These are phyloP conservation scores for Drosophila eohydei DNA, from an alignment of 2,888 invertebrate genomes.

Conservation along the genomic window DNA sequence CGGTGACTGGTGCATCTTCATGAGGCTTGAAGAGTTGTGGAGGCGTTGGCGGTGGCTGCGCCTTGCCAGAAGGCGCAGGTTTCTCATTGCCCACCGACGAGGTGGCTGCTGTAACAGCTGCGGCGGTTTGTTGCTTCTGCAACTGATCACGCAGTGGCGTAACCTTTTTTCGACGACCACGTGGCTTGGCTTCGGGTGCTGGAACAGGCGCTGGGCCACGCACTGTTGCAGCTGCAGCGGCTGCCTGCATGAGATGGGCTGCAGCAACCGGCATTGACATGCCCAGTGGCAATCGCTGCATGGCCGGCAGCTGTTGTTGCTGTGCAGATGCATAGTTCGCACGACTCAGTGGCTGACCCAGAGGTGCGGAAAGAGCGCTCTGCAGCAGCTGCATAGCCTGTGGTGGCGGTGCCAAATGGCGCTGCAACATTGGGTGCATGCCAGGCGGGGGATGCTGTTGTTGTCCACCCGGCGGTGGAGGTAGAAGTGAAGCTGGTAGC, in stretches of 20 bases:
- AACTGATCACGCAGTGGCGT: constrained; percentile 84
- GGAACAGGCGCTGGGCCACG: constrained; percentile 42
- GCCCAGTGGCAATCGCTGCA: constrained; percentile 64
- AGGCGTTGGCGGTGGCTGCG: constrained; percentile 79
- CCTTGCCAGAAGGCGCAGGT: constrained; percentile 29
- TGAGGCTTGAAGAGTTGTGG: constrained; percentile 86
- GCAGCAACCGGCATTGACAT: constrained; percentile 65
- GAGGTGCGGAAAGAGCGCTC: constrained; percentile 83
- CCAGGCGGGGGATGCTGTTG: constrained; percentile 46
- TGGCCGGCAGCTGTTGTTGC: constrained; percentile 55
- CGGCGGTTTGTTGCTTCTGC: constrained; percentile 86
- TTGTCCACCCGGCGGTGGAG: constrained; percentile 54
- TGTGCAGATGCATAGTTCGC: constrained; percentile 63
- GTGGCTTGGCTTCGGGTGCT: constrained; percentile 75
- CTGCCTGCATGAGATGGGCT: constrained; percentile 65
- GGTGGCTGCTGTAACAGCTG: constrained; percentile 85
- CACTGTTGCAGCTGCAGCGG: constrained; percentile 56
- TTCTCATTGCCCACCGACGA: constrained; percentile 38
- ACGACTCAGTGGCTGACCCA: constrained; percentile 79
- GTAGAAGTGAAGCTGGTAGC: constrained; percentile 62
- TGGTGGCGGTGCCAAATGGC: constrained; percentile 70
- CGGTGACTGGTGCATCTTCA: constrained; percentile 49
- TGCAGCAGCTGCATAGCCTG: constrained; percentile 80
- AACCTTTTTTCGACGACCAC: constrained; percentile 85
- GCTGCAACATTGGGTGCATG: constrained; percentile 78